Evolutionary conservation across 2,797 vertebrate genomes (phyloP), one percentile per base, ranked within the genome.

Genomic region (Schizothorax lantsangensis): DNA sequence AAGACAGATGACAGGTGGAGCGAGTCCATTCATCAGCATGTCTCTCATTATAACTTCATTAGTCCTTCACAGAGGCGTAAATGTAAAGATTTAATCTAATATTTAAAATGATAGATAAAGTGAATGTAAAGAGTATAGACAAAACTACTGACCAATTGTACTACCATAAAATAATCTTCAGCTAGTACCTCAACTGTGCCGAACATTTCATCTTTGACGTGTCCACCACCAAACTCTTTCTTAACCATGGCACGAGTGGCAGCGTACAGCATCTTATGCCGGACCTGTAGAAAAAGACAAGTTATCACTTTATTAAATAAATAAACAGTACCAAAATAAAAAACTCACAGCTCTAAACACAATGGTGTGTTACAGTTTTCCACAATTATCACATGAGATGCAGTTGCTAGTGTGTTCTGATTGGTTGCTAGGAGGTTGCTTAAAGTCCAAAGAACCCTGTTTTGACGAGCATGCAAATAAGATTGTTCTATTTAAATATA

Each of bases 181-280:
- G 14, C 2, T 57, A 84, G 71, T 95, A 99, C 98, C 98, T 99
- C 97, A 57, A 95, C 91, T 0, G 97, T 99, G 90, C 98, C 98
- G 52, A 99, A 99, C 86, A 99, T 92, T 90, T 99, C 98, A 0
- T 98, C 97, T 92, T 99, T 99, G 85, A 99, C 96, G 83, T 99
- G 97, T 1, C 98, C 98, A 0, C 98, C 98, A 0, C 98, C 98
- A 90, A 99, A 99, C 90, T 99, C 98, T 89, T 99, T 99, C 94
- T 99, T 99, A 92, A 99, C 97, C 0, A 97, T 99, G n/a, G 97
- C 97, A 19, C 98, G 95, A 0, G 98, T 99, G 86, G 98, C 98
- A 0, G 98, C 98, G 0, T 99, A 99, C 33, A 99, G 87, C 98
- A 99, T 99, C 95, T 99, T 99, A 89, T 98, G 97, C 94, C 98